Percentiles rank a stretch among this genome's conserved stretches.
Conservation (phyloP, 2,797 vertebrate species). For the Hirundo rustica region DNA sequence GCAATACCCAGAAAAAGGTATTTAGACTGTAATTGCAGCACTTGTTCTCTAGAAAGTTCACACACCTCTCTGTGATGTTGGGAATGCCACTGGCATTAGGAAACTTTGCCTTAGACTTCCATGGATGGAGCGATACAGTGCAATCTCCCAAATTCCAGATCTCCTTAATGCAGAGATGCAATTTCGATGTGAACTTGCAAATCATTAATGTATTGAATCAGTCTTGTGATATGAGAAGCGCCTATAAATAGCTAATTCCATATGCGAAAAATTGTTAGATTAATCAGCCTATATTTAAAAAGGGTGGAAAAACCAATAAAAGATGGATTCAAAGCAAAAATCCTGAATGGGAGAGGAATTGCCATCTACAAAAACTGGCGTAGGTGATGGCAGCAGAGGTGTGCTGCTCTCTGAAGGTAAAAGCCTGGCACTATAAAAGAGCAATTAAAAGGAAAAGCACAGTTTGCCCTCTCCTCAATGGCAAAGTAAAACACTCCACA, state of each 20-base stretch:
- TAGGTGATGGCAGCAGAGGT: not conserved
- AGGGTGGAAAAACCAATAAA: not conserved
- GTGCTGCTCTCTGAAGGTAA: not conserved
- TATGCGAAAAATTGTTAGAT: not conserved
- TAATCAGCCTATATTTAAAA: not conserved
- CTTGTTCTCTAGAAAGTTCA: not conserved
- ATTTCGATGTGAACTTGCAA: not conserved
- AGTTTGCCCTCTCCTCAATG: not conserved
- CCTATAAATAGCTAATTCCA: constrained; percentile 36
- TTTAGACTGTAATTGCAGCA: not conserved
- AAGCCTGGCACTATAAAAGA: not conserved
- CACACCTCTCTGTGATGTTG: not conserved
- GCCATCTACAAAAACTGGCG: not conserved
- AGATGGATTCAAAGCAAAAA: not conserved
- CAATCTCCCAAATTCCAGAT: not conserved
- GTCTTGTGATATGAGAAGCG: not conserved
- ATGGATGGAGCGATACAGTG: not conserved
- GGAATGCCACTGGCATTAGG: not conserved
- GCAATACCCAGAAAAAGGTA: not conserved
- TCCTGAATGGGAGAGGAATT: not conserved
- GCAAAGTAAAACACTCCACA: not conserved
- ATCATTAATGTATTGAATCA: not conserved
- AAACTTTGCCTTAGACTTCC: not conserved
- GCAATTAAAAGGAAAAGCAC: not conserved
- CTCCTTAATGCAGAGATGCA: not conserved